Evolutionary conservation across 2,888 invertebrate genomes (phyloP).

Genomic region (Tanytarsus gracilentus): DNA sequence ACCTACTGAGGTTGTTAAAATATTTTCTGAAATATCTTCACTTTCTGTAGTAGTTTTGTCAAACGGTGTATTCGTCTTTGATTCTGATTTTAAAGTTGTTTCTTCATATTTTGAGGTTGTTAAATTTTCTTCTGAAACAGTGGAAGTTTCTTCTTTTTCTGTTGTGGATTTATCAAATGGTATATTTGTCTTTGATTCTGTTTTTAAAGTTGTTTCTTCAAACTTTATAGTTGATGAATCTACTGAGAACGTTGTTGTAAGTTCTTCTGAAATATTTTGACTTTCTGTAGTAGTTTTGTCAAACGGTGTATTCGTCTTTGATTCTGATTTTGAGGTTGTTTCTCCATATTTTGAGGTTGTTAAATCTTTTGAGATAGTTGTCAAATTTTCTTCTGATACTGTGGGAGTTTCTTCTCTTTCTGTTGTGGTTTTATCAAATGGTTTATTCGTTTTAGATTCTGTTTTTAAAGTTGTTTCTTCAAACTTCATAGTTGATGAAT

Average conservation of each 20-base stretch:
- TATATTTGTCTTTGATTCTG: conserved; percentile 4
- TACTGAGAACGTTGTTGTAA: neutral
- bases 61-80: neutral
- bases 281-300: neutral
- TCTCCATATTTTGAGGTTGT: too few species aligned
- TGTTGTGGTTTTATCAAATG: too few species aligned
- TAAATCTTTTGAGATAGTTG: too few species aligned
- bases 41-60: neutral
- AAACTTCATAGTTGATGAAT: neutral
- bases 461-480: neutral
- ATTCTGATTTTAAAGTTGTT: neutral
- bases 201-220: neutral
- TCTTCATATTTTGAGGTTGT: too few species aligned
- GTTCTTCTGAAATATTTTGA: neutral
- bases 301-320: neutral
- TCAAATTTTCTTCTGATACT: too few species aligned
- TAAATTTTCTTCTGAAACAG: too few species aligned
- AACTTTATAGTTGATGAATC: neutral
- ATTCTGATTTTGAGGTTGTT: neutral
- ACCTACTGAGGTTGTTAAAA: neutral
- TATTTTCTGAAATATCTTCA: neutral
- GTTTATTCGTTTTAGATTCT: too few species aligned
- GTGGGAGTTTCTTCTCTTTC: too few species aligned
- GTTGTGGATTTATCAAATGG: too few species aligned
- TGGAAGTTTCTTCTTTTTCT: too few species aligned